Evolutionary conservation across 2,888 invertebrate genomes (phyloP), one percentile per base, ranked within the genome.

Genomic region (Eupithecia subumbrata): DNA sequence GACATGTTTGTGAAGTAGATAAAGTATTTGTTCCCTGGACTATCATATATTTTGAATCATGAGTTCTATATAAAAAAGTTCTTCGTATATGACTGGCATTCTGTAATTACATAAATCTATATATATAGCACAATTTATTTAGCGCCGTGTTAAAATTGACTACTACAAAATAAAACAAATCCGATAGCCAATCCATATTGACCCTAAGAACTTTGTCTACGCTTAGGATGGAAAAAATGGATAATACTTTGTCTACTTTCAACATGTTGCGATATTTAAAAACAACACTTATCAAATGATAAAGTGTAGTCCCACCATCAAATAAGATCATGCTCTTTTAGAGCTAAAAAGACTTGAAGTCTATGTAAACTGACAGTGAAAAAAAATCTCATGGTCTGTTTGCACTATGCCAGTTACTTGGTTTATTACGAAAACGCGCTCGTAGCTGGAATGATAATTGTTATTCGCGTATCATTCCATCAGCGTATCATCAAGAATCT

Each of bases 251-350:
- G 16, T 30, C 25, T 18, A 18, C 34, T 34, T 34, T 68, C n/a
- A 18, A 63, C 56, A 64, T 76, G 73, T 73, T 76, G 76, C 70
- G 67, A 71, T 37, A 72, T 76, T 72, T 37, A n/a, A 63, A 68
- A 63, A n/a, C 5, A 34, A 45, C 63, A 11, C 67, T 60, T 18
- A 60, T 8, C 18, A 25, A 52, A 71, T 45, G 67, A 11, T 64
- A 40, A 40, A 69, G 45, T 45, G 56, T 22, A 56, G 25, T 60
- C 67, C 72, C 69, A 76, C 66, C 72, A 76, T 76, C 70, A 43
- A 68, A 48, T 25, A 48, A 63, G 22, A 71, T 71, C 30, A 43
- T 52, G 45, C 66, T 73, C 66, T 71, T 68, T 48, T 67, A 37
- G 67, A 67, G 40, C 60, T 9, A 34, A 34, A 64, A 64, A 34